phyloP scores from a whole-genome alignment of 2,888 invertebrate species.

The Drosophila aldrichi region DNA sequence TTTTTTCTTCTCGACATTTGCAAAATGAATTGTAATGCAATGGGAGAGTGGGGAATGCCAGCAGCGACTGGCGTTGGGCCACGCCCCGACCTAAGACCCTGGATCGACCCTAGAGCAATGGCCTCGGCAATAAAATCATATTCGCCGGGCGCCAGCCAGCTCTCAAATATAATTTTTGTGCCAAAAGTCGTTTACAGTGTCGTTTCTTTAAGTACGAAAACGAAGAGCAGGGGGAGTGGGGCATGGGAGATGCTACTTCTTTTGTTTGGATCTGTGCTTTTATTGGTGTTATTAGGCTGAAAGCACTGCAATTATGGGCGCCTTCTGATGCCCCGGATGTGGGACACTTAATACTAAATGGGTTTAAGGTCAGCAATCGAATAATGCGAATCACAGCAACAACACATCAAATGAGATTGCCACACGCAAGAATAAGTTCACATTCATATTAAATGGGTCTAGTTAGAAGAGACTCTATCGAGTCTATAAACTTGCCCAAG shows the following conservation, averaged over 20 bases:
- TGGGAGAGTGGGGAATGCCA: constrained; percentile 55
- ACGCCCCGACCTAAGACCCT: constrained; percentile 30
- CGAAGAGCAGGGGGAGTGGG: neutral
- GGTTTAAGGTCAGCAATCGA: constrained; percentile 76
- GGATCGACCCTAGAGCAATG: constrained; percentile 42
- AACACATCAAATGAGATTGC: constrained; percentile 56
- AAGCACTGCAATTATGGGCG: constrained; percentile 71
- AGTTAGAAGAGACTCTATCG: neutral
- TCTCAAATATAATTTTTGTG: constrained; percentile 75
- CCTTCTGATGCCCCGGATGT: constrained; percentile 52
- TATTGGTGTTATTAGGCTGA: constrained; percentile 80
- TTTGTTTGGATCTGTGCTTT: constrained; percentile 57
- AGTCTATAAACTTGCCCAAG: neutral
- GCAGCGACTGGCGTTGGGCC: constrained; percentile 24
- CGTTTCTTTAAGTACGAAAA: constrained; percentile 32
- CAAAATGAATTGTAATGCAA: constrained; percentile 81
- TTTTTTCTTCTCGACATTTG: constrained; percentile 82
- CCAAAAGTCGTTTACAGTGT: constrained; percentile 70
- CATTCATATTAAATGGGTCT: neutral
- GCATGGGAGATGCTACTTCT: constrained; percentile 4
- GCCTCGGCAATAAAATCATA: constrained; percentile 79
- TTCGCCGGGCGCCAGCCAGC: constrained; percentile 85
- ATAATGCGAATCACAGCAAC: constrained; percentile 69
- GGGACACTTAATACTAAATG: constrained; percentile 68
- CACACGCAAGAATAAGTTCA: constrained; percentile 7